Conservation (phyloP, 2,113 vertebrate species). For the Fulmarus glacialis region DNA sequence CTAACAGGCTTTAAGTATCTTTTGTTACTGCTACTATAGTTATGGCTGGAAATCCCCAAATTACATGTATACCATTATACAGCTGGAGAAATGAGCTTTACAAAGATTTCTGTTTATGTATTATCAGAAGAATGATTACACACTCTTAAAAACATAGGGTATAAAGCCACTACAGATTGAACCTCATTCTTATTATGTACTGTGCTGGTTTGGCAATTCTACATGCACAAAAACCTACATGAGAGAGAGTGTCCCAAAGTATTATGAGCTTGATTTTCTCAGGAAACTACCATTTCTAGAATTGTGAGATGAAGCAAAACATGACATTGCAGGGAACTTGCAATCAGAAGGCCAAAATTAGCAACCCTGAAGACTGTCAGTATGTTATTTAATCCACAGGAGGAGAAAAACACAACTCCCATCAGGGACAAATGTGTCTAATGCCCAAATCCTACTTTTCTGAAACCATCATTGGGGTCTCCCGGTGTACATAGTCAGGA, state of each 20-base stretch:
- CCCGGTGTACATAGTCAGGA: not conserved
- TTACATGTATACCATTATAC: not conserved
- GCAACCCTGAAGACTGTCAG: not conserved
- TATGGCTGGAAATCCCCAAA: not conserved
- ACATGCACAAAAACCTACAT: not conserved
- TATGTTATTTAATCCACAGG: not conserved
- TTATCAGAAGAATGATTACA: not conserved
- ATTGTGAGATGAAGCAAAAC: not conserved
- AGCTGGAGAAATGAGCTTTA: not conserved
- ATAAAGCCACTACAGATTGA: not conserved
- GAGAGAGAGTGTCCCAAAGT: not conserved
- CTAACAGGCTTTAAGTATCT: not conserved
- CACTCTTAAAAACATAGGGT: not conserved
- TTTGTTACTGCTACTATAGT: not conserved
- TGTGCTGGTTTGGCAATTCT: not conserved
- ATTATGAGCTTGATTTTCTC: not conserved
- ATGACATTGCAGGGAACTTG: not conserved
- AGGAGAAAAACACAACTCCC: not conserved
- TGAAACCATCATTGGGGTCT: not conserved
- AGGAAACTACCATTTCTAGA: constrained; percentile 11
- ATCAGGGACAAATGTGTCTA: not conserved
- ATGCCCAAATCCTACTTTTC: not conserved
- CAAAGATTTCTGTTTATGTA: not conserved
- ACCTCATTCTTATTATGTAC: not conserved
- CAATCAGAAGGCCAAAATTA: constrained; percentile 4